Evolutionary conservation across 2,113 vertebrate species (phyloP).

Genomic region (Eublepharis macularius): DNA sequence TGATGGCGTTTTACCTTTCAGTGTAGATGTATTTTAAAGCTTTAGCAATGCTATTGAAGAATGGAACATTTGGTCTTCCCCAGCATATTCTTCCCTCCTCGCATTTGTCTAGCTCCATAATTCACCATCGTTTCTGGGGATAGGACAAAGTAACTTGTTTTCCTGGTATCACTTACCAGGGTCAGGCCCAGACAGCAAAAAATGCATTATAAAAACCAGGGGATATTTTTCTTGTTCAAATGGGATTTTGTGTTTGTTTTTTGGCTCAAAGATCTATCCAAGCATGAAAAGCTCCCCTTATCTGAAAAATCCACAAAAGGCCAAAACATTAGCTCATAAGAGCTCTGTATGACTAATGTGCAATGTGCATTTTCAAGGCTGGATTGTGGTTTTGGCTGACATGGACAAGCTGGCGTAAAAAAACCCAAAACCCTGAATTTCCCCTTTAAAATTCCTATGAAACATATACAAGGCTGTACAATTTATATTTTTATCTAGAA

Average conservation of each 20-base stretch:
- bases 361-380: conserved; percentile 2
- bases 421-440: background rate
- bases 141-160: background rate
- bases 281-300: conserved; percentile 40
- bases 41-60: background rate
- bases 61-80: background rate
- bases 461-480: background rate
- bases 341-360: conserved; percentile 13
- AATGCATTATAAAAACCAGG: conserved; percentile 27
- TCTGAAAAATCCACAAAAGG: conserved; percentile 24
- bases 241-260: conserved; percentile 34
- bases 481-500: background rate
- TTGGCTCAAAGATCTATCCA: conserved; percentile 44
- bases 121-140: background rate
- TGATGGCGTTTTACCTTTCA: background rate
- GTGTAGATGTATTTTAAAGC: background rate
- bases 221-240: background rate
- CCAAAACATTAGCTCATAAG: conserved; percentile 54
- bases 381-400: conserved; percentile 5
- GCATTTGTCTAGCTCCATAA: background rate
- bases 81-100: conserved; percentile 17
- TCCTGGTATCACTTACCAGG: conserved; percentile 10
- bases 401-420: background rate
- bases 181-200: background rate
- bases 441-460: background rate